Percentiles rank a stretch among this genome's conserved stretches.
These are phyloP conservation scores for Drosophila mayaguana DNA, from an alignment of 2,888 invertebrate species.

Conservation along the genomic window DNA sequence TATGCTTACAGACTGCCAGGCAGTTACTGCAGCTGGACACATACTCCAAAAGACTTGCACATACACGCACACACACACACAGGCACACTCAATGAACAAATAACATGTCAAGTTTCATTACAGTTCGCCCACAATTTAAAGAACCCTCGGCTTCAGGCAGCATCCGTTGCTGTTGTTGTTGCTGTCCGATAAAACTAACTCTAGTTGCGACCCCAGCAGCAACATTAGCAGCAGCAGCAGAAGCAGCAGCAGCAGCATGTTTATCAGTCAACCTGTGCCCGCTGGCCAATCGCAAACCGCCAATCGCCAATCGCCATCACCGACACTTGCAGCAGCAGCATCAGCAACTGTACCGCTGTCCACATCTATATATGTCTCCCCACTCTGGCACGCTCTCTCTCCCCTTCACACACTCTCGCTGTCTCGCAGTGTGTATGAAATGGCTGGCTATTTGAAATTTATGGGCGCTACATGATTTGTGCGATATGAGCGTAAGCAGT, in stretches of 20 bases:
- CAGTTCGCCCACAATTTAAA: constrained; percentile 67
- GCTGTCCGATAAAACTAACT: constrained; percentile 60
- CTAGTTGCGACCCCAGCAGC: constrained; percentile 41
- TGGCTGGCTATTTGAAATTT: constrained; percentile 82
- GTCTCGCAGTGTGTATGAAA: constrained; percentile 60
- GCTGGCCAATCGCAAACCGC: constrained; percentile 54
- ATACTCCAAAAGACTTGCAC: constrained; percentile 13
- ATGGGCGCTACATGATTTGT: constrained; percentile 82
- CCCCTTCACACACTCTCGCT: background rate
- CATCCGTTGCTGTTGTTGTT: constrained; percentile 30
- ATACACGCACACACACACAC: constrained; percentile 4
- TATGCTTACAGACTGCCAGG: constrained; percentile 37
- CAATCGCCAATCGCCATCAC: constrained; percentile 45
- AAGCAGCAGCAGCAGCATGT: constrained; percentile 50
- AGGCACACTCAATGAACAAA: constrained; percentile 74
- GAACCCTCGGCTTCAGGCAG: constrained; percentile 42
- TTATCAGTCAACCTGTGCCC: constrained; percentile 75
- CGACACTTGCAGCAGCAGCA: constrained; percentile 36
- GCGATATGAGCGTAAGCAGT: constrained; percentile 79
- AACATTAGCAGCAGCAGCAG: constrained; percentile 43
- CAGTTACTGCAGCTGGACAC: constrained; percentile 25
- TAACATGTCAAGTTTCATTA: constrained; percentile 83
- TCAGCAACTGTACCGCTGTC: constrained; percentile 49
- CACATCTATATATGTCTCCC: constrained; percentile 43
- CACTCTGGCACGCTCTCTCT: background rate